Base-by-base conservation (phyloP, 2,113 vertebrate species). In the Eleginops maclovinus region DNA sequence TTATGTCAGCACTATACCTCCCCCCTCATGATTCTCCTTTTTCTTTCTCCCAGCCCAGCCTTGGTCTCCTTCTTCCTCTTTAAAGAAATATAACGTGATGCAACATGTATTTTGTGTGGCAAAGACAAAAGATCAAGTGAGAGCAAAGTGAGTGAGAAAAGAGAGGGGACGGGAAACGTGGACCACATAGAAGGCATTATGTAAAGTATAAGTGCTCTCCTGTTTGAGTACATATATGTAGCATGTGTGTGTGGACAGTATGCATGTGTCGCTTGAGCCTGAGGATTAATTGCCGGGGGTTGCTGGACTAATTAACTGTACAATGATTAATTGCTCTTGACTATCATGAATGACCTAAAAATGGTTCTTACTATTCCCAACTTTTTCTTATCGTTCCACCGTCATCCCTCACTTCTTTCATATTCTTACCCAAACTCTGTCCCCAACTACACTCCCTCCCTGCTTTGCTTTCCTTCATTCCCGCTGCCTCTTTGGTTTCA, bases 1-100 rank as follows among this genome's bases (percentile, higher is more conserved):
- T 89, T 87, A 85, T 93, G 89, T 93, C 89, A 92, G 91, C 92
- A 90, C 80, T 88, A 91, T 87, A 64, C 77, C 75, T 75, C 65
- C 44, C 40, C 60, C 47, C n/a, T 56, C 28, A 58, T 49, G 24
- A 14, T 26, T 72, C 56, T 67, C 61, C 58, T 65, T 69, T 77
- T 70, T 44, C 10, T 4, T 54, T 49, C 68, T 66, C 56, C 56
- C 67, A 63, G 69, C 62, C 70, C 60, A 55, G 58, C 55, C 49
- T 31, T 41, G 44, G 46, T 80, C 54, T 66, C 71, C 53, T 56
- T 53, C 36, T 72, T 36, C 6, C 61, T 53, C 67, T 72, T 73
- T 26, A 72, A 70, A 77, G 78, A 90, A 87, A 71, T 72, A 72
- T 63, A 4, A 77, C 61, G 72, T 62, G 63, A 78, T 79, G 46